Conservation (phyloP, 2,888 invertebrate species). For the Pilophorus perplexus region DNA sequence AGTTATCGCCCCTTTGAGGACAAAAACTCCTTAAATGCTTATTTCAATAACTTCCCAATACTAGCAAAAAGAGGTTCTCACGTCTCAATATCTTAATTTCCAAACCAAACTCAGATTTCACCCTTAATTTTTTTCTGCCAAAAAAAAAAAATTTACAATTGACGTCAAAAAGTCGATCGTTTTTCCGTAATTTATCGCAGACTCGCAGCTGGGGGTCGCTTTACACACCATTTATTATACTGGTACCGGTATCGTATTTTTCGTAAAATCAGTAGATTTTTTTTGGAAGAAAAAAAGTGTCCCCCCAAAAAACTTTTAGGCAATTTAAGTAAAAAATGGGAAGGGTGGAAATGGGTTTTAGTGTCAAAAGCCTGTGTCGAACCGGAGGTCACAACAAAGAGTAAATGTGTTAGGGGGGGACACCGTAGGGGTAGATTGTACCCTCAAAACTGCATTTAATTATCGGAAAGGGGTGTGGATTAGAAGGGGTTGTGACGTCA, state of each 20-base stretch:
- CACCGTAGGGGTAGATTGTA: constrained; percentile 6
- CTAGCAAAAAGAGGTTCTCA: background rate
- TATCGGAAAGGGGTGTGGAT: background rate
- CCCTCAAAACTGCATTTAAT: constrained; percentile 17
- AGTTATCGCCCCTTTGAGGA: too few species aligned
- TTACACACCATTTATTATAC: constrained; percentile 25
- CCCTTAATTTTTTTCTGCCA: too few species aligned
- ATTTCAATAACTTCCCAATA: background rate
- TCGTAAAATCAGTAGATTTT: background rate
- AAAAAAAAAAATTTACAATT: constrained; percentile 9
- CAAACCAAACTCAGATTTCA: too few species aligned
- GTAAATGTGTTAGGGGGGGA: constrained; percentile 3
- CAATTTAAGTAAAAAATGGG: constrained; percentile 23
- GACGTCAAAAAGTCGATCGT: constrained; percentile 4
- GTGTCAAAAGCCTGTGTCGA: constrained; percentile 35
- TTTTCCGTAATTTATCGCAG: constrained; percentile 2
- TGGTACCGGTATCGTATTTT: constrained; percentile 11
- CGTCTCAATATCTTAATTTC: too few species aligned
- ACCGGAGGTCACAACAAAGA: constrained; percentile 45
- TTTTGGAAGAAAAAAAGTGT: background rate
- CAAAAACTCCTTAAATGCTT: too few species aligned
- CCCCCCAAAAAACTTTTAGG: constrained; percentile 18
- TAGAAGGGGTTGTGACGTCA: background rate
- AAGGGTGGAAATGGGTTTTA: constrained; percentile 33
- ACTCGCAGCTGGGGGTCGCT: constrained; percentile 16